These are phyloP conservation scores for Hoplostethus mediterraneus DNA, from an alignment of 2,797 vertebrate genomes.

Conservation along the genomic window DNA sequence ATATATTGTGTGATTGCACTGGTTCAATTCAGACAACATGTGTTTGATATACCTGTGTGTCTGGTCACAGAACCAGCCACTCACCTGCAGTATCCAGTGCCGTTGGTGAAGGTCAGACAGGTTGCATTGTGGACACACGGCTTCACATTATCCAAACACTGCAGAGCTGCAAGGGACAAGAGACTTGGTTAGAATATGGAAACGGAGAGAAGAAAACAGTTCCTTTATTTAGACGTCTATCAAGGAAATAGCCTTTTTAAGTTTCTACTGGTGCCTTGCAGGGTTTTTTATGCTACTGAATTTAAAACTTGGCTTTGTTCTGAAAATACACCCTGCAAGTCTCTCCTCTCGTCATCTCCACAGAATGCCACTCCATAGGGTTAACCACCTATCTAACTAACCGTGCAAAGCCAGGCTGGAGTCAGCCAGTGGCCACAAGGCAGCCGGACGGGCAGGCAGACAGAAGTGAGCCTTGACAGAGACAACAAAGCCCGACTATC, in stretches of 20 bases:
- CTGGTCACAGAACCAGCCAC: constrained; percentile 35
- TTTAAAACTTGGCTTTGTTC: constrained; percentile 13
- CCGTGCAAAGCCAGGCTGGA: constrained; percentile 34
- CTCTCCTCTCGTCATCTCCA: constrained; percentile 15
- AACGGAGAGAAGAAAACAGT: background rate
- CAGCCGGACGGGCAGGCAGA: constrained; percentile 48
- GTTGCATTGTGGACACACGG: constrained; percentile 93
- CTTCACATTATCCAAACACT: constrained; percentile 89
- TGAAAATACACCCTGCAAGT: constrained; percentile 1
- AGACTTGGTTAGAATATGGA: constrained; percentile 35
- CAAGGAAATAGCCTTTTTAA: background rate
- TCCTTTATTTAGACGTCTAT: background rate
- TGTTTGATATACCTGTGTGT: background rate
- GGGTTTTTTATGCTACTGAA: constrained; percentile 3
- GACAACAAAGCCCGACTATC: constrained; percentile 75
- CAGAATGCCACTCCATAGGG: constrained; percentile 14
- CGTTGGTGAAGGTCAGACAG: constrained; percentile 89
- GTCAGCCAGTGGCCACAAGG: constrained; percentile 50
- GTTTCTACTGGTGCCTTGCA: background rate
- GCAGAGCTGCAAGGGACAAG: constrained; percentile 88
- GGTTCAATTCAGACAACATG: background rate
- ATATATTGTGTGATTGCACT: constrained; percentile 5
- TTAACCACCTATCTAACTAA: constrained; percentile 17
- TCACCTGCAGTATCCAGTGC: constrained; percentile 95
- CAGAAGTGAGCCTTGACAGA: constrained; percentile 61